Conservation (phyloP, 2,888 invertebrate species). For the Halocaridina rubra region DNA sequence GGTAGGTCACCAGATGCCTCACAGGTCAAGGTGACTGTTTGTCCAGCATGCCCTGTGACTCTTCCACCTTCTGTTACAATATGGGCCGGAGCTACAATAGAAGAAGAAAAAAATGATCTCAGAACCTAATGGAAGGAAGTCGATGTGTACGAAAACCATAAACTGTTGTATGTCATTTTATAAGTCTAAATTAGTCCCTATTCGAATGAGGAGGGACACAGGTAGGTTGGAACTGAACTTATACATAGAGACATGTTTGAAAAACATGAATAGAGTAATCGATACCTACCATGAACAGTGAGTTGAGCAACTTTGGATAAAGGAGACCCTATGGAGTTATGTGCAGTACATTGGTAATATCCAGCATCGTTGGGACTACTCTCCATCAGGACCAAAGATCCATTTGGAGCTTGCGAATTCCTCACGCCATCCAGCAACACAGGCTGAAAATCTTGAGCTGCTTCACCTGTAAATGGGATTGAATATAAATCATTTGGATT, state of each 20-base stretch:
- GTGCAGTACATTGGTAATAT: constrained; percentile 72
- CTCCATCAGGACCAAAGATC: constrained; percentile 19
- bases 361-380: constrained; percentile 66
- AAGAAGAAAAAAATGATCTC: neutral
- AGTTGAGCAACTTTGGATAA: constrained; percentile 69
- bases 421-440: constrained; percentile 32
- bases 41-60: constrained; percentile 45
- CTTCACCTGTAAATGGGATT: constrained; percentile 5
- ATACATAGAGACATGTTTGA: neutral
- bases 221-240: neutral
- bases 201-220: neutral
- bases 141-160: no score
- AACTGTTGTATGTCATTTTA: no score
- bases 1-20: constrained; percentile 41
- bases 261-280: neutral
- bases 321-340: constrained; percentile 69
- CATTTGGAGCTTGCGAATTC: constrained; percentile 27
- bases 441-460: constrained; percentile 34
- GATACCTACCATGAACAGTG: constrained; percentile 69
- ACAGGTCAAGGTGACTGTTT: constrained; percentile 32
- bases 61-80: constrained; percentile 44
- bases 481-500: no score
- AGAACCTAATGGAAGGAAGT: no score
- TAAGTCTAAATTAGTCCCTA: no score
- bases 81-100: constrained; percentile 24